Percentiles rank a stretch among this genome's conserved stretches.
Conservation (phyloP, 1,140 invertebrate genomes). For the Drosophila simulans region DNA sequence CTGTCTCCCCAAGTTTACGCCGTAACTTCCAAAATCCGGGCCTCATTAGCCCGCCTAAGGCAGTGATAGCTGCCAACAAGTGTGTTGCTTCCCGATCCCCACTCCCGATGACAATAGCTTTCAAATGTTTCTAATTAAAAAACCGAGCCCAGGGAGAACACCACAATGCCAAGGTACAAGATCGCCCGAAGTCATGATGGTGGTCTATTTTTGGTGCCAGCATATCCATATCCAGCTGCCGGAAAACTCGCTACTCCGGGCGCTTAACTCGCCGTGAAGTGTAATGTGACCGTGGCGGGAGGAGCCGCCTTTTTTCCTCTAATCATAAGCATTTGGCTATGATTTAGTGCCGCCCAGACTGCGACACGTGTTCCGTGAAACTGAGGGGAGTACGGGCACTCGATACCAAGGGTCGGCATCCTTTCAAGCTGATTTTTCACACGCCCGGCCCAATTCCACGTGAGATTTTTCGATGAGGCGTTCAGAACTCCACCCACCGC, state of each 20-base stretch:
- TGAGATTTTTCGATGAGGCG: constrained; percentile 50
- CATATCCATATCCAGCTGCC: constrained; percentile 52
- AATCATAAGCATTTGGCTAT: constrained; percentile 79
- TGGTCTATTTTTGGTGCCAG: constrained; percentile 48
- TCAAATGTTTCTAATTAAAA: constrained; percentile 82
- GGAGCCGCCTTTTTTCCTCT: constrained; percentile 42
- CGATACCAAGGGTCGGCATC: constrained; percentile 54
- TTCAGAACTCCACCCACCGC: constrained; percentile 4
- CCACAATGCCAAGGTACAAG: constrained; percentile 38
- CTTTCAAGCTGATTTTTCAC: constrained; percentile 79
- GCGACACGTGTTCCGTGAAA: constrained; percentile 56
- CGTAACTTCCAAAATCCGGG: constrained; percentile 14
- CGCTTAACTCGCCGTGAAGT: constrained; percentile 68
- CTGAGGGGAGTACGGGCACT: constrained; percentile 19
- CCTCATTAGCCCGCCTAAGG: constrained; percentile 58
- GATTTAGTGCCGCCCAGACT: constrained; percentile 74
- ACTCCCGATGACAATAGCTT: constrained; percentile 66
- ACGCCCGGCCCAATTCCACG: constrained; percentile 54
- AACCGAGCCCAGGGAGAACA: constrained; percentile 24
- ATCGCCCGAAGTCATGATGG: constrained; percentile 1
- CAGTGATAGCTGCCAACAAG: constrained; percentile 76
- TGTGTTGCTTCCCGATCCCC: constrained; percentile 49
- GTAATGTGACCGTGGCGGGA: constrained; percentile 61
- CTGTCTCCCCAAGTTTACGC: constrained; percentile 33
- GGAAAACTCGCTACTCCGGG: constrained; percentile 29